Base-by-base conservation (phyloP, 2,797 vertebrate genomes). In the Distichodus sexfasciatus region DNA sequence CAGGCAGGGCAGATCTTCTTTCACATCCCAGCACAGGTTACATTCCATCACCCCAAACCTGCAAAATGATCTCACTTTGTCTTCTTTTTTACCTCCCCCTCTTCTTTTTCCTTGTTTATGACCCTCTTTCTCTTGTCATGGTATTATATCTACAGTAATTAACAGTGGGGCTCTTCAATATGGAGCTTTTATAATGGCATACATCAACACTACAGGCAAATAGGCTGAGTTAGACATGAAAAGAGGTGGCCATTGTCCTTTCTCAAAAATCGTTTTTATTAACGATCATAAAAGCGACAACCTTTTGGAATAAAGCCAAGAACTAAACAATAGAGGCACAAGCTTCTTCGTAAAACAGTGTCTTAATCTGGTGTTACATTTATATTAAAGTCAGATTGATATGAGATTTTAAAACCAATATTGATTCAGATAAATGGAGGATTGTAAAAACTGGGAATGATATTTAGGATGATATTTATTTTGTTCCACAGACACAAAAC, bases 21-120 rank as follows among this genome's bases (percentile, higher is more conserved):
- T 70, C 58, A 44, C 6, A 46, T 44, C 58, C 31, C 38, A 59
- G 23, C 55, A 59, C 24, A 8, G 38, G 38, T 46, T 54, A 35
- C 29, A 6, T 46, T 70, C 48, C 57, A 69, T 70, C 47, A 59
- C 21, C 54, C 36, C 35, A 59, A 59, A 59, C 55, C 36, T 41
- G 33, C 36, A 33, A 59, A 41, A 41, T 11, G 11, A 26, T 59
- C 14, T 36, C 36, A 24, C 55, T 41, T 35, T 15, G 35, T 59
- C 55, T 59, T 59, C 23, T 9, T 14, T 63, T n/a, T n/a, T n/a
- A n/a, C 28, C 4, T 0, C 29, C 38, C 2, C 21, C 48, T 33
- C n/a, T 36, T 15, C 1, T 19, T 35, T 44, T 14, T 10, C 15
- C 38, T 41, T 47, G 57, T 47, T 48, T 31, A 58, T 69, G 60